Evolutionary conservation across 2,797 vertebrate genomes (phyloP).

Genomic region (Nyctibius grandis): DNA sequence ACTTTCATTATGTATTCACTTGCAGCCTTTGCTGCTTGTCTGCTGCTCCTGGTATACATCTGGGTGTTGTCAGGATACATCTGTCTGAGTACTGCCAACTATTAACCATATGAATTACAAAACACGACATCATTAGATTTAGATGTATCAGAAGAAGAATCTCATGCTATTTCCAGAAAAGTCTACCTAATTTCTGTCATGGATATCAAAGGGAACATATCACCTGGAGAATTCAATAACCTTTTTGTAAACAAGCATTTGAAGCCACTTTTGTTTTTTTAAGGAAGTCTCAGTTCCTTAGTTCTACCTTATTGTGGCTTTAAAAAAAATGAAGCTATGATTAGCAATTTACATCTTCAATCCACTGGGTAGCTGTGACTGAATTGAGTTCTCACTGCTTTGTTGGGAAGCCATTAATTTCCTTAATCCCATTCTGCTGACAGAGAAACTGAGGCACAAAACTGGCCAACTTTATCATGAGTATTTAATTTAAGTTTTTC

Average conservation of each 20-base stretch:
- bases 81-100: slow-evolving; percentile 2
- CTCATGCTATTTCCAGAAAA: neutral
- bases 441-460: neutral
- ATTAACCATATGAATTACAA: neutral
- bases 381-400: neutral
- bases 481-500: neutral
- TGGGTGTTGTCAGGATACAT: slow-evolving; percentile 31
- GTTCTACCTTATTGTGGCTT: neutral
- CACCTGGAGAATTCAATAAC: neutral
- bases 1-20: neutral
- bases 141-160: neutral
- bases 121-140: neutral
- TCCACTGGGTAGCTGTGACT: neutral
- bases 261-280: neutral
- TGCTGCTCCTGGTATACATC: neutral
- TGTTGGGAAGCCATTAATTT: neutral
- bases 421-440: neutral
- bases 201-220: neutral
- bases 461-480: neutral
- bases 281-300: neutral
- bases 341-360: neutral
- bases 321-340: neutral
- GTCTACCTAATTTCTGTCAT: neutral
- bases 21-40: neutral
- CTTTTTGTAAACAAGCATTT: neutral